Conservation (phyloP, 2,888 invertebrate genomes). For the Sesia bembeciformis region DNA sequence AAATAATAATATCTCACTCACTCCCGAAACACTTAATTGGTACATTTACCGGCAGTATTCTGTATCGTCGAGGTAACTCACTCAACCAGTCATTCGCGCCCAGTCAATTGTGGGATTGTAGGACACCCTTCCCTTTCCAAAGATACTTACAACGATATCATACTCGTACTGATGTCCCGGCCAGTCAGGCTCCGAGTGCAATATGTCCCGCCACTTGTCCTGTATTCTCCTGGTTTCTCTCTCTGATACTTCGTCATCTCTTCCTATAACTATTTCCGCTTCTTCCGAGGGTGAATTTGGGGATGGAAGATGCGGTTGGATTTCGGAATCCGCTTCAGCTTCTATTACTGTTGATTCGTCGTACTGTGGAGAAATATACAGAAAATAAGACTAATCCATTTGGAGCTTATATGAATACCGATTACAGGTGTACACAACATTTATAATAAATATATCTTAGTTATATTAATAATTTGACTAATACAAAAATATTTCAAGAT, state of each 20-base stretch:
- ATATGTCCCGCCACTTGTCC: constrained; percentile 83
- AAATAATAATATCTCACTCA: too few species aligned
- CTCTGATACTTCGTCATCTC: constrained; percentile 43
- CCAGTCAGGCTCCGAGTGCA: constrained; percentile 73
- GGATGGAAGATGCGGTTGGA: constrained; percentile 69
- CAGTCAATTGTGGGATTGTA: too few species aligned
- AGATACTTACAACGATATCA: constrained; percentile 82
- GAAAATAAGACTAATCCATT: neutral
- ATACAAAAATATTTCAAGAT: too few species aligned
- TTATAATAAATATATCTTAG: too few species aligned
- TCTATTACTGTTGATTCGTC: constrained; percentile 81
- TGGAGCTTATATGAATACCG: too few species aligned
- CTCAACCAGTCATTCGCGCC: too few species aligned
- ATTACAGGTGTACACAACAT: too few species aligned
- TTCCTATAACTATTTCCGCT: constrained; percentile 78
- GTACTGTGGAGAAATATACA: constrained; percentile 60
- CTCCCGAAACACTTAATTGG: too few species aligned
- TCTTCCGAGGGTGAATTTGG: constrained; percentile 65
- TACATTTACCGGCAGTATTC: too few species aligned
- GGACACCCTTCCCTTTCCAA: too few species aligned
- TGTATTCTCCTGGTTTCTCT: constrained; percentile 79
- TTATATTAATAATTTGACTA: too few species aligned
- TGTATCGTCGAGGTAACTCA: too few species aligned
- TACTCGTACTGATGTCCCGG: constrained; percentile 72
- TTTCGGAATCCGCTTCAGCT: constrained; percentile 78